Conservation (phyloP, 2,113 vertebrate species). For the Merops nubicus region DNA sequence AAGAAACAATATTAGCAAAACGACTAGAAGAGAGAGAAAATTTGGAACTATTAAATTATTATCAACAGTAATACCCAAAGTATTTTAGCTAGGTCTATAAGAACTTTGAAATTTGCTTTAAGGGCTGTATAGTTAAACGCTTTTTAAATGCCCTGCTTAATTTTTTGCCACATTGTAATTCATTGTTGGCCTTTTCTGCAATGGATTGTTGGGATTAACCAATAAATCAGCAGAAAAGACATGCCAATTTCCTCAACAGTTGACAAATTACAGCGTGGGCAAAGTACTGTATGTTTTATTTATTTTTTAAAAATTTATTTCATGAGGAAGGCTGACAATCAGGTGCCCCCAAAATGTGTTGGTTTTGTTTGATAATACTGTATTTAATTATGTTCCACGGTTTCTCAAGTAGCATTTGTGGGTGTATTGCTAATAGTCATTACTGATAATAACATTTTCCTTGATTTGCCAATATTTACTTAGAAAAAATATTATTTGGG, state of each 20-base stretch:
- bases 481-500: neutral
- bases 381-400: slow-evolving; percentile 2
- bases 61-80: neutral
- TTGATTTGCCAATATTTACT: neutral
- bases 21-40: neutral
- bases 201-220: slow-evolving; percentile 82
- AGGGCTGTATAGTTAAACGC: slow-evolving; percentile 49
- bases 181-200: slow-evolving; percentile 83
- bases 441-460: neutral
- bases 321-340: slow-evolving; percentile 8
- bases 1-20: neutral
- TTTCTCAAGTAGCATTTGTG: neutral
- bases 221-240: slow-evolving; percentile 85
- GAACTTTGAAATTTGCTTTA: slow-evolving; percentile 57
- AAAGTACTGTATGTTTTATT: slow-evolving; percentile 62
- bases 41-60: neutral
- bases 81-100: neutral
- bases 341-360: neutral
- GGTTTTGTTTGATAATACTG: slow-evolving; percentile 16
- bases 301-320: slow-evolving; percentile 35
- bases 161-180: slow-evolving; percentile 78
- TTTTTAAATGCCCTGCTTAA: slow-evolving; percentile 75
- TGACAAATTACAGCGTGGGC: slow-evolving; percentile 79
- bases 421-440: neutral
- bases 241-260: slow-evolving; percentile 81